Evolutionary conservation across 2,113 vertebrate genomes (phyloP).

Genomic region (Acrocephalus kingi): DNA sequence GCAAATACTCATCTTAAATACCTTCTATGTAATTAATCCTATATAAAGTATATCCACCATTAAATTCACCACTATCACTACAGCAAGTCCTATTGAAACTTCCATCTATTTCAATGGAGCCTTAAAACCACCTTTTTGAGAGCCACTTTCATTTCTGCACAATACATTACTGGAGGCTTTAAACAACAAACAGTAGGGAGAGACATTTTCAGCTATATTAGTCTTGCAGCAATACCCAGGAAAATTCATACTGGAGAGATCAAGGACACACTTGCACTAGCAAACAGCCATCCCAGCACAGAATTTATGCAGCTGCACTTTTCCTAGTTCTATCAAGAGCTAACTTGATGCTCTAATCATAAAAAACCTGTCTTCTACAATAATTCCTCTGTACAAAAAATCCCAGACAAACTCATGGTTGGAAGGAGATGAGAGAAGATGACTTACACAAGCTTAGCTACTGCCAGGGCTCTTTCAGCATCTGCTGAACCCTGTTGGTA

Average conservation of each 20-base stretch:
- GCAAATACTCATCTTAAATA: neutral
- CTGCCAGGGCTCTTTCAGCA: constrained; percentile 87
- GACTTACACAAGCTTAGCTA: constrained; percentile 94
- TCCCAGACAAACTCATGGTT: neutral
- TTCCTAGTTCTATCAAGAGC: neutral
- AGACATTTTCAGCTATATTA: neutral
- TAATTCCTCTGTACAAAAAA: neutral
- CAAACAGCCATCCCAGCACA: neutral
- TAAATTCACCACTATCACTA: neutral
- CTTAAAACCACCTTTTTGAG: neutral
- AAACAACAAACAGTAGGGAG: neutral
- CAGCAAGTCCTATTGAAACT: neutral
- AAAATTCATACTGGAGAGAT: neutral
- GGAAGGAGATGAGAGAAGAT: neutral
- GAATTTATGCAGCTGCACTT: neutral
- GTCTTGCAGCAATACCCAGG: neutral
- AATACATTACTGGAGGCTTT: neutral
- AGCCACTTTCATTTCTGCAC: neutral
- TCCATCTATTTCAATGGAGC: neutral
- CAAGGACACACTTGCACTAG: neutral
- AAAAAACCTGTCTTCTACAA: neutral
- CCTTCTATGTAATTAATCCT: neutral
- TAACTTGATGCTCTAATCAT: neutral
- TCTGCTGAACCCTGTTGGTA: constrained; percentile 89
- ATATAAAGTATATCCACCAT: neutral